A percentile compares a stretch with the other conserved stretches of the same genome.
phyloP scores from a whole-genome alignment of 2,113 vertebrate genomes.

The Agapornis roseicollis region DNA sequence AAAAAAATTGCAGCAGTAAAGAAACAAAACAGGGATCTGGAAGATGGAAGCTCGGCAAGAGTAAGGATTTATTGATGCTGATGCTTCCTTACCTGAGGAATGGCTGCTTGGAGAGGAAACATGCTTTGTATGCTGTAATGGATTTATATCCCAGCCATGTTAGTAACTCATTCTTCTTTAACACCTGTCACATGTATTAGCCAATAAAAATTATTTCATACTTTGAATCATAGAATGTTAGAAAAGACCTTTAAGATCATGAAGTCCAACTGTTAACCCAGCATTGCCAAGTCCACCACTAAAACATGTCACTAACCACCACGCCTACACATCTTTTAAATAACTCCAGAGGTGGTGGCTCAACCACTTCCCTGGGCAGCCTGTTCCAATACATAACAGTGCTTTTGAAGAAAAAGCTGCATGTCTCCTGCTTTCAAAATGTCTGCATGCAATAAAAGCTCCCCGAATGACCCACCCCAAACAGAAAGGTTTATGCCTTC shows the following conservation, averaged over 20 bases:
- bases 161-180: background rate
- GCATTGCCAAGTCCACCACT: no score
- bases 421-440: background rate
- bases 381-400: background rate
- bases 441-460: background rate
- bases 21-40: background rate
- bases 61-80: background rate
- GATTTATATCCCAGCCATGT: background rate
- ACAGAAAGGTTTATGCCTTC: fast-evolving
- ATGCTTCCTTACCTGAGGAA: background rate
- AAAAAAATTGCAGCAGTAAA: background rate
- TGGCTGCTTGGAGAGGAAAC: background rate
- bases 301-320: background rate
- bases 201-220: background rate
- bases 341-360: background rate
- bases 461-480: background rate
- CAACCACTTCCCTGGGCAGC: background rate
- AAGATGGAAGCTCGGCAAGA: background rate
- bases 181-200: fast-evolving
- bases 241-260: background rate
- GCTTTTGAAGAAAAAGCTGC: background rate
- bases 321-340: background rate
- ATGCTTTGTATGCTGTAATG: background rate
- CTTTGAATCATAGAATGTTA: background rate
- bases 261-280: background rate